Percentiles rank a stretch among this genome's conserved stretches.
phyloP scores from a whole-genome alignment of 1,140 invertebrate species.

The Cotesia vestalis region DNA sequence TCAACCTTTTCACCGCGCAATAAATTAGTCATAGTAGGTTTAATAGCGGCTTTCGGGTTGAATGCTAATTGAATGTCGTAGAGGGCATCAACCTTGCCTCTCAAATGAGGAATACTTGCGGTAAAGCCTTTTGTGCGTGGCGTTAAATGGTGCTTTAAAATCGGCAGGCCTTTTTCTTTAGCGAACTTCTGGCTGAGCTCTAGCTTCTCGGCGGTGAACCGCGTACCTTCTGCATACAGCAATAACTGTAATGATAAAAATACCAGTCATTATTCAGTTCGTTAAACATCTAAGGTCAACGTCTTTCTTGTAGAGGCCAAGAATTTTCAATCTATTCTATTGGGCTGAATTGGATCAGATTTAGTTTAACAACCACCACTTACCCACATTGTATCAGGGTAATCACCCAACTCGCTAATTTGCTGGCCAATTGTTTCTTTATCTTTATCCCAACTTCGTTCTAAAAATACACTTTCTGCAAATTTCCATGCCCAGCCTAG shows the following conservation, averaged over 20 bases:
- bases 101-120: slow-evolving; percentile 76
- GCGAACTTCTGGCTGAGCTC: slow-evolving; percentile 89
- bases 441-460: slow-evolving; percentile 91
- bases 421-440: slow-evolving; percentile 82
- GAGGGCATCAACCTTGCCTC: slow-evolving; percentile 81
- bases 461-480: slow-evolving; percentile 91
- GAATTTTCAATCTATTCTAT: too few species aligned
- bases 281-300: too few species aligned
- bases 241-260: slow-evolving; percentile 73
- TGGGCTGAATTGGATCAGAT: too few species aligned
- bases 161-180: slow-evolving; percentile 82
- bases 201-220: slow-evolving; percentile 89
- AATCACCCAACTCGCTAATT: slow-evolving; percentile 82
- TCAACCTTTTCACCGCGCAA: slow-evolving; percentile 79
- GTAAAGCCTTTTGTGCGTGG: slow-evolving; percentile 94
- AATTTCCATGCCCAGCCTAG: slow-evolving; percentile 96
- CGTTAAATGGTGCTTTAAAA: slow-evolving; percentile 88
- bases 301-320: too few species aligned
- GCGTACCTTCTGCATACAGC: slow-evolving; percentile 94
- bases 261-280: slow-evolving; percentile 27
- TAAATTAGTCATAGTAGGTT: slow-evolving; percentile 83
- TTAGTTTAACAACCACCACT: slow-evolving; percentile 49
- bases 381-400: slow-evolving; percentile 89
- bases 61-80: slow-evolving; percentile 88
- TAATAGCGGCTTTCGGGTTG: slow-evolving; percentile 70